Evolutionary conservation across 2,113 vertebrate species (phyloP), one percentile per base, ranked within the genome.

Genomic region (Myodes glareolus): DNA sequence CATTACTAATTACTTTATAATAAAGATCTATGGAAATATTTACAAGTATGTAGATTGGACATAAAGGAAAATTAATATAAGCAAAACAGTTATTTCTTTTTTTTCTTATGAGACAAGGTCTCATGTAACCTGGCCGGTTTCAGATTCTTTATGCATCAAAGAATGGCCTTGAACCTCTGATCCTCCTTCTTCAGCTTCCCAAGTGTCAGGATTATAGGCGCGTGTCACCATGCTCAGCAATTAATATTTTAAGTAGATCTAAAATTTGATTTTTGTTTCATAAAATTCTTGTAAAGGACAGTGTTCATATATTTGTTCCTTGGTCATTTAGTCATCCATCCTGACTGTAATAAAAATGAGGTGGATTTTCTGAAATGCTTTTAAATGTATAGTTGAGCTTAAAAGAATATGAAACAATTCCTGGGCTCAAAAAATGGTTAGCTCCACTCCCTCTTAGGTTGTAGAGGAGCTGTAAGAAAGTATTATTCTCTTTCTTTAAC

Each of bases 1-100:
- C 16, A 45, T 82, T 73, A 11, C 47, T 89, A 90, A 95, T 92
- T 73, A 90, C 77, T 92, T 96, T 58, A 88, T 7, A 91, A 61
- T 70, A 76, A 86, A 94, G 36, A 89, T 94, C 33, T 47, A 0
- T 93, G 63, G 61, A 89, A 92, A 67, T n/a, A 78, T 68, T 91
- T n/a, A 31, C 50, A 61, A 82, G 36, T 89, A 58, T 47, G 17
- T n/a, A 23, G 75, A 72, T 93, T 61, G 81, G 47, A 21, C 47
- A 76, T 70, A 36, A n/a, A 58, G 33, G 70, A 58, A 92, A 52
- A 47, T 2, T 87, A 92, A 63, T 5, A 75, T 63, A 50, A 85
- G 86, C 13, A 50, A 73, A 12, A 61, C 23, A 85, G 67, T 63
- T 29, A 4, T 65, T 70, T 39, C n/a, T 58, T 58, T 45, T 70